phyloP scores from a whole-genome alignment of 2,888 invertebrate species.

The Stratiomys singularior region DNA sequence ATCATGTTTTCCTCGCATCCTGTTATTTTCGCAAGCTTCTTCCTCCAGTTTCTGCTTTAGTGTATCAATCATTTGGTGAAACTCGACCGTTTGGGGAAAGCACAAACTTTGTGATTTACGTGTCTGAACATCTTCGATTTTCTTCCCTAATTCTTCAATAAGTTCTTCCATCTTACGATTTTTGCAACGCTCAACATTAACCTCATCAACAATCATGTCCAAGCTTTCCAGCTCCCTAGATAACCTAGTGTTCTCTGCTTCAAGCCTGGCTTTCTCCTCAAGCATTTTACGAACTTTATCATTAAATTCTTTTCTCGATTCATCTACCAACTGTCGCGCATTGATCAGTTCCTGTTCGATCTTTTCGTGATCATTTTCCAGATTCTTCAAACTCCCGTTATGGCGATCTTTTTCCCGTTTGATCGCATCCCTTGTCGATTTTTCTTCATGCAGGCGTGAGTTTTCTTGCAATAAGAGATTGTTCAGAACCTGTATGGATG shows the following conservation, averaged over 20 bases:
- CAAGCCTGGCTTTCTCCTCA: constrained; percentile 23
- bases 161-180: constrained; percentile 27
- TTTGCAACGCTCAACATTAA: not conserved
- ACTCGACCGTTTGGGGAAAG: not conserved
- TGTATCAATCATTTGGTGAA: not conserved
- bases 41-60: constrained; percentile 13
- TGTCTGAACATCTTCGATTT: not conserved
- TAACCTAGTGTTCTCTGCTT: constrained; percentile 12
- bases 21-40: constrained; percentile 9
- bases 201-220: constrained; percentile 13
- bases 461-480: not conserved
- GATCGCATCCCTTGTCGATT: constrained; percentile 7
- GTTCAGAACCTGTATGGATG: not conserved
- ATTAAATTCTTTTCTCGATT: constrained; percentile 20
- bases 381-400: not conserved
- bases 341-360: not conserved
- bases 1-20: not conserved
- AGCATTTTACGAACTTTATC: constrained; percentile 28
- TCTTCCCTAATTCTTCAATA: constrained; percentile 6
- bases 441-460: constrained; percentile 15
- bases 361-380: not conserved
- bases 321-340: not conserved
- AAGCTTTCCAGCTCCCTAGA: not conserved
- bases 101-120: not conserved
- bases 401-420: constrained; percentile 18